These are phyloP conservation scores for Zalophus californianus DNA, from an alignment of 2,797 vertebrate genomes.

Conservation along the genomic window DNA sequence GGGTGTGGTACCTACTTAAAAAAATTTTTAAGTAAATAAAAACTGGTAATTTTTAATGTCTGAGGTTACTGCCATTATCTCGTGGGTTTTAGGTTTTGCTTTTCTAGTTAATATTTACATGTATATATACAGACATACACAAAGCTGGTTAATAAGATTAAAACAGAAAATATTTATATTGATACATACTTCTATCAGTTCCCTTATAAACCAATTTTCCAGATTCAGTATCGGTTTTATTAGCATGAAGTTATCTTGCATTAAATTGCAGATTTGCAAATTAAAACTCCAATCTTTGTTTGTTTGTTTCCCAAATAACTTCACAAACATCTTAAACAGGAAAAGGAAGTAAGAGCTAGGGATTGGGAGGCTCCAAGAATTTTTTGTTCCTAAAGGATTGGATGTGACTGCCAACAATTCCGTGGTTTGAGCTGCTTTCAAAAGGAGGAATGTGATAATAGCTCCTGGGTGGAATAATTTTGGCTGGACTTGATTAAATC, in stretches of 20 bases:
- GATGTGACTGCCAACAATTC: constrained; percentile 71
- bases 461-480: constrained; percentile 78
- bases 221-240: constrained; percentile 17
- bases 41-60: constrained; percentile 34
- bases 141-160: neutral
- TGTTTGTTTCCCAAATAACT: constrained; percentile 28
- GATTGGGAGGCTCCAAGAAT: constrained; percentile 52
- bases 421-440: constrained; percentile 72
- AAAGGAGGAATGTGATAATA: constrained; percentile 77
- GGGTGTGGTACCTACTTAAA: neutral
- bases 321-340: constrained; percentile 59
- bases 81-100: constrained; percentile 54
- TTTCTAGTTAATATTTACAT: neutral
- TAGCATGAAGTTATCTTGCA: constrained; percentile 20
- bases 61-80: constrained; percentile 40
- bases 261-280: constrained; percentile 56
- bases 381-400: constrained; percentile 64
- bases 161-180: neutral
- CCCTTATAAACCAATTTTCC: constrained; percentile 20
- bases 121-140: neutral
- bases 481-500: constrained; percentile 79
- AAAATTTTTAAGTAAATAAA: neutral
- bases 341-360: constrained; percentile 69
- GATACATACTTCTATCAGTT: neutral
- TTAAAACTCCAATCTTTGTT: constrained; percentile 30